Evolutionary conservation across 2,888 invertebrate genomes (phyloP), one percentile per base, ranked within the genome.

Genomic region (Rotaria macrura): DNA sequence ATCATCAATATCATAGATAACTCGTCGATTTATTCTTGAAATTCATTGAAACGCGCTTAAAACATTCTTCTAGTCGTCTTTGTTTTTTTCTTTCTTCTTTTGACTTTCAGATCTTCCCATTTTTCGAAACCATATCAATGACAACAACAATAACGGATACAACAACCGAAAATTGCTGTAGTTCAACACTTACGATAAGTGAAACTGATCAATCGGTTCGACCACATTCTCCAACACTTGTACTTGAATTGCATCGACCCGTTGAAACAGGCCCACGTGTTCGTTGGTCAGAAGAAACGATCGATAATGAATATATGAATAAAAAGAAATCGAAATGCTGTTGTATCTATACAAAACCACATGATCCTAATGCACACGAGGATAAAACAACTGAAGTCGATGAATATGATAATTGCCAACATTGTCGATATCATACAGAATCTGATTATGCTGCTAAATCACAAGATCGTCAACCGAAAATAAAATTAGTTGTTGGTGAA

Each of bases 281-380:
- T 79, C 79, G 79, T 40, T 79, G 79, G 79, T 6, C 79, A 6
- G 79, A 79, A 79, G 79, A n/a, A 43, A 79, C 79, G 1, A 12
- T 79, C 34, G 79, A 79, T 79, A 79, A 79, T 40, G 79, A 79
- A 43, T 79, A 38, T 43, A 79, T 79, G 79, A 79, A 79, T 79
- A 79, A 79, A 43, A 79, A 79, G 20, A 79, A 79, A n/a, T 79
- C 79, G 14, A 79, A 79, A 40, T 79, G 79, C 43, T 79, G 79
- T 79, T 79, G 79, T 43, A 43, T 79, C 1, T 79, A 43, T 43
- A 43, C 43, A 3, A 79, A 79, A 79, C 79, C 43, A 40, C 43
- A 79, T 43, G 43, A 79, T 43, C 40, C 40, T 43, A 10, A 79
- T n/a, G 10, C 10, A 14, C 0, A 79, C 34, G 79, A 79, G 1